Evolutionary conservation across 2,113 vertebrate species (phyloP).

Genomic region (Istiophorus platypterus): DNA sequence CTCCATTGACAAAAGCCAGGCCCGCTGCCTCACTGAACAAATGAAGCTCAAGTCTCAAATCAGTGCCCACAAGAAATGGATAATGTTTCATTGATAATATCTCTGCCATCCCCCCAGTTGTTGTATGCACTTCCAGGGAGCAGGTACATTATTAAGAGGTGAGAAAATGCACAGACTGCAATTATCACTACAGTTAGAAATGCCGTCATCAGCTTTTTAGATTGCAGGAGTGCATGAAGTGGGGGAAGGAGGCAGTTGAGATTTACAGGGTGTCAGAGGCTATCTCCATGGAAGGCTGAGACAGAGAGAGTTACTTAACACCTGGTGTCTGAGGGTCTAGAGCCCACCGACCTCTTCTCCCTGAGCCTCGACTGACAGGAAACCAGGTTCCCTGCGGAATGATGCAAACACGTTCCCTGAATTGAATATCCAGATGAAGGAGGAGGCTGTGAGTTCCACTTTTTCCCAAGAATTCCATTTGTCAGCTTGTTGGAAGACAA

Average conservation of each 20-base stretch:
- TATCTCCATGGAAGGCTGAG: constrained; percentile 12
- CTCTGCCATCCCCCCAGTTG: background rate
- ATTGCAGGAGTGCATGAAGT: background rate
- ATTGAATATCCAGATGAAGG: constrained; percentile 30
- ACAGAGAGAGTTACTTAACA: constrained; percentile 24
- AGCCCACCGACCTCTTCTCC: background rate
- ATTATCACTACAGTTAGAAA: constrained; percentile 31
- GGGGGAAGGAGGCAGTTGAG: background rate
- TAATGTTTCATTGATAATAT: constrained; percentile 14
- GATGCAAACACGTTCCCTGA: background rate
- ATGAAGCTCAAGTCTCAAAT: constrained; percentile 34
- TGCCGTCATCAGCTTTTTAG: constrained; percentile 27
- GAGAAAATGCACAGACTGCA: constrained; percentile 15
- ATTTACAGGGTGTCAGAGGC: constrained; percentile 33
- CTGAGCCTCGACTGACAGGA: background rate
- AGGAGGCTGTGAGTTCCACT: background rate
- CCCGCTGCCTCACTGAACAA: constrained; percentile 2
- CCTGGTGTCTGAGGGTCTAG: constrained; percentile 20
- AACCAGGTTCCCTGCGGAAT: background rate
- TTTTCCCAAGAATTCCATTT: constrained; percentile 1
- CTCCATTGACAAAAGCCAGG: constrained; percentile 37
- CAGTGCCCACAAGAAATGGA: constrained; percentile 11
- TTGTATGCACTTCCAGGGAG: background rate
- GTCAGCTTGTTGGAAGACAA: background rate
- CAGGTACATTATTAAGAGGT: background rate